Evolutionary conservation across 2,888 invertebrate genomes (phyloP), one percentile per base, ranked within the genome.

Genomic region (Eulithis testata): DNA sequence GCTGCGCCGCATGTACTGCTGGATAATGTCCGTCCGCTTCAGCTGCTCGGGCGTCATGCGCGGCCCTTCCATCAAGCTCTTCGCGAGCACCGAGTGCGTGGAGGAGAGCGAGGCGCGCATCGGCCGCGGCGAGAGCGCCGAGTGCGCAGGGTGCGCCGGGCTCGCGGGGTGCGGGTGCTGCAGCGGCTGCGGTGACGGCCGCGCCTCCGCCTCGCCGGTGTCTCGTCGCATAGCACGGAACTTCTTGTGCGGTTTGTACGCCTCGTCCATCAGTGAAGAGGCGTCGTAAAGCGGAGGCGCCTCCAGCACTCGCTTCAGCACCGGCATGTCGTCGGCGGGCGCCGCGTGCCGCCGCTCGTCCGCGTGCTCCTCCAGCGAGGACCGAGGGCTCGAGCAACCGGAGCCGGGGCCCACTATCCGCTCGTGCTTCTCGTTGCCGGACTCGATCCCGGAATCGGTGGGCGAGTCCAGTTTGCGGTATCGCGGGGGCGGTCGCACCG

Each of bases 181-280:
- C 74, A 89, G 87, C 52, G 93, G 94, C 79, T 94, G 93, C 73
- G 93, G 93, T 75, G 94, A 94, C 73, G 90, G 84, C 60, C 89
- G 86, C 60, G 90, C 89, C 71, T 96, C 96, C 2, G 97, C 96
- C 80, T 97, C 97, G 51, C 96, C 96, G 2, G 95, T 95, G 82
- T 97, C 97, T 76, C 97, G 96, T 36, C 97, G 94, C 83, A 97
- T 93, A 2, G 97, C 97, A 52, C 98, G 95, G 94, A 98, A 98
- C 88, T 98, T 98, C 90, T 98, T 98, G 94, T 98, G 98, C 68
- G 98, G 98, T 86, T 98, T 97, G 93, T 98, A 98, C 12, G 98
- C 98, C 89, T 98, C 98, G 86, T 98, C 98, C 98, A 98, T 98
- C 64, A 98, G 90, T 2, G 97, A 96, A 83, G 97, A 97, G 63